phyloP scores from a whole-genome alignment of 2,797 vertebrate species.

The Chelon auratus region DNA sequence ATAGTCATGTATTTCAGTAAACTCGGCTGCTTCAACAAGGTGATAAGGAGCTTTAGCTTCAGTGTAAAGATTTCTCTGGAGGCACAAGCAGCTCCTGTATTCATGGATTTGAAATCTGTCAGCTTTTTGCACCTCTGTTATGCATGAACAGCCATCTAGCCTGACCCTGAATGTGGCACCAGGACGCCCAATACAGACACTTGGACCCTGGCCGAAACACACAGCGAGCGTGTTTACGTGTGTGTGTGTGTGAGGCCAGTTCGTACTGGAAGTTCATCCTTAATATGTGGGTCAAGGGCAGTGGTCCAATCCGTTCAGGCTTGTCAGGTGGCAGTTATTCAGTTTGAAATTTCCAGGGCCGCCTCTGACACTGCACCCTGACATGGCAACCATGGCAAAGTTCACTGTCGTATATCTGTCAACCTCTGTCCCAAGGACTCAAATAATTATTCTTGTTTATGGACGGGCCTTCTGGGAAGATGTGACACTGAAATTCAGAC shows the following conservation, averaged over 20 bases:
- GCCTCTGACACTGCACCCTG: conserved; percentile 60
- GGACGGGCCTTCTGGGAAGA: conserved; percentile 29
- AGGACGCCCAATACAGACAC: conserved; percentile 12
- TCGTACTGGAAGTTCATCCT: conserved; percentile 59
- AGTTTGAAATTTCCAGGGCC: conserved; percentile 78
- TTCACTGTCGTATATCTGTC: conserved; percentile 81
- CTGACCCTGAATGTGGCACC: conserved; percentile 39
- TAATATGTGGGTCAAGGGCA: conserved; percentile 80
- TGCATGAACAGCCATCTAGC: conserved; percentile 25
- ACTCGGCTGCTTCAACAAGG: conserved; percentile 48
- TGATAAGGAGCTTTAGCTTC: conserved; percentile 71
- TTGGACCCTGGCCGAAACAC: conserved; percentile 4
- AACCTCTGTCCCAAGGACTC: conserved; percentile 70
- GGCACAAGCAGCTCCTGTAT: conserved; percentile 51
- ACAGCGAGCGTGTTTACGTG: conserved; percentile 31
- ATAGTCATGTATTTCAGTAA: conserved; percentile 63
- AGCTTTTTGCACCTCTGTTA: conserved; percentile 45
- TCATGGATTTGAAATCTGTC: conserved; percentile 46
- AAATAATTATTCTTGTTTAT: conserved; percentile 71
- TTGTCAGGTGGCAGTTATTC: conserved; percentile 79
- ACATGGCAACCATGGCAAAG: conserved; percentile 76
- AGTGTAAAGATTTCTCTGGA: conserved; percentile 57
- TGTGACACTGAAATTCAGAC: conserved; percentile 38
- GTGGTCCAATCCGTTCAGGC: conserved; percentile 64
- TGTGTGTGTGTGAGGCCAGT: conserved; percentile 33